Conservation (phyloP, 2,888 invertebrate species). For the Actias luna region DNA sequence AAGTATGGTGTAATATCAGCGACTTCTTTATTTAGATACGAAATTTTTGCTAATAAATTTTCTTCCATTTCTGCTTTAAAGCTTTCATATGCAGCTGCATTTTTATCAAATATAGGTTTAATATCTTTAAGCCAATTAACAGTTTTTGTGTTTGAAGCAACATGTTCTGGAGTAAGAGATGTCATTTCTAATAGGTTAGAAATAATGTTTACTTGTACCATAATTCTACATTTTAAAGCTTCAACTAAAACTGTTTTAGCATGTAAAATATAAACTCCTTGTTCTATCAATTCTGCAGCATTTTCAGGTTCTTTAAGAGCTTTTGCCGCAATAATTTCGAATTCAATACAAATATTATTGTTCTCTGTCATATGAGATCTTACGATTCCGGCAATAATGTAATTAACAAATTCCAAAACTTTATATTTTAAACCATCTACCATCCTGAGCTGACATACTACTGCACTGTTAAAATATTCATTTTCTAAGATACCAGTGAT, state of each 20-base stretch:
- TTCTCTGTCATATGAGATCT: slow-evolving; percentile 85
- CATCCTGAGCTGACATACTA: slow-evolving; percentile 83
- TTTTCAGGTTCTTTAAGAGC: slow-evolving; percentile 88
- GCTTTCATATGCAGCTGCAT: slow-evolving; percentile 89
- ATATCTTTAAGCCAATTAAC: slow-evolving; percentile 92
- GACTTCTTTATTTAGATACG: slow-evolving; percentile 86
- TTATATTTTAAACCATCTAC: slow-evolving; percentile 83
- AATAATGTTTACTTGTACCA: slow-evolving; percentile 84
- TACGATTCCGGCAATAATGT: slow-evolving; percentile 84
- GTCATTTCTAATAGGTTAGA: slow-evolving; percentile 89
- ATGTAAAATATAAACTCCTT: slow-evolving; percentile 90
- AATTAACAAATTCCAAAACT: slow-evolving; percentile 81
- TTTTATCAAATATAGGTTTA: slow-evolving; percentile 90
- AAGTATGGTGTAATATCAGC: slow-evolving; percentile 88
- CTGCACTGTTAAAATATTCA: slow-evolving; percentile 85
- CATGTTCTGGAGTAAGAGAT: slow-evolving; percentile 87
- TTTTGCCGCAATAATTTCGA: slow-evolving; percentile 85
- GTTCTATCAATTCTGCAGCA: slow-evolving; percentile 90
- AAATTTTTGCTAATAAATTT: slow-evolving; percentile 85
- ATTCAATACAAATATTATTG: slow-evolving; percentile 85
- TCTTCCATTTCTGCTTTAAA: slow-evolving; percentile 94
- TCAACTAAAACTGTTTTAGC: slow-evolving; percentile 88
- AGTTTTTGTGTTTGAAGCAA: slow-evolving; percentile 89
- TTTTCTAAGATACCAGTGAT: slow-evolving; percentile 84
- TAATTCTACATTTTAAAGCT: slow-evolving; percentile 86